phyloP scores from a whole-genome alignment of 2,797 vertebrate genomes.

The Pachyuromys duprasi region DNA sequence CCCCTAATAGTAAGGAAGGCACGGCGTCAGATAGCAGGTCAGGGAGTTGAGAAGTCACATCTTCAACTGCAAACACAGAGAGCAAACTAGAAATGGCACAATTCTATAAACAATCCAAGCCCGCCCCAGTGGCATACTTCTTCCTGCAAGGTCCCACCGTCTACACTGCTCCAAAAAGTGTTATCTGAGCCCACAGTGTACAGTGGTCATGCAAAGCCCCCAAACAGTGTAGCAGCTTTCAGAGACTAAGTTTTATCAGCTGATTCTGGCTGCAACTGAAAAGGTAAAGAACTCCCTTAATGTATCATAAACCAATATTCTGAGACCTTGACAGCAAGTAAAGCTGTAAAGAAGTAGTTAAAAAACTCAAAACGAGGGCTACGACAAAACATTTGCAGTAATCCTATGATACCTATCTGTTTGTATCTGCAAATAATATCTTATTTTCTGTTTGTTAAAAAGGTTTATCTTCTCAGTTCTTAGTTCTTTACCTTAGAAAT shows the following conservation, averaged over 20 bases:
- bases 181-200: neutral
- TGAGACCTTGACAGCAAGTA: neutral
- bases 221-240: neutral
- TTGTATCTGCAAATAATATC: slow-evolving; percentile 39
- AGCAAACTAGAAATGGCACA: neutral
- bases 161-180: neutral
- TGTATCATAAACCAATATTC: neutral
- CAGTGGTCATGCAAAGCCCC: neutral
- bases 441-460: slow-evolving; percentile 27
- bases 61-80: neutral
- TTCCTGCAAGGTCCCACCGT: neutral
- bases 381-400: neutral
- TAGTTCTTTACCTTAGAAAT: slow-evolving; percentile 60
- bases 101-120: neutral
- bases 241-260: slow-evolving; percentile 29
- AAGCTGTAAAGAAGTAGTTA: slow-evolving; percentile 6
- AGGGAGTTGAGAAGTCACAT: neutral
- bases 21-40: neutral
- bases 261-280: slow-evolving; percentile 26
- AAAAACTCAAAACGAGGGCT: neutral
- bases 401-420: neutral
- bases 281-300: neutral
- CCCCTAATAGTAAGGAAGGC: too few species aligned
- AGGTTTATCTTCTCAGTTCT: neutral
- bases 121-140: neutral